Base-by-base conservation (phyloP, 2,888 invertebrate genomes). In the Drosophila stalkeri region DNA sequence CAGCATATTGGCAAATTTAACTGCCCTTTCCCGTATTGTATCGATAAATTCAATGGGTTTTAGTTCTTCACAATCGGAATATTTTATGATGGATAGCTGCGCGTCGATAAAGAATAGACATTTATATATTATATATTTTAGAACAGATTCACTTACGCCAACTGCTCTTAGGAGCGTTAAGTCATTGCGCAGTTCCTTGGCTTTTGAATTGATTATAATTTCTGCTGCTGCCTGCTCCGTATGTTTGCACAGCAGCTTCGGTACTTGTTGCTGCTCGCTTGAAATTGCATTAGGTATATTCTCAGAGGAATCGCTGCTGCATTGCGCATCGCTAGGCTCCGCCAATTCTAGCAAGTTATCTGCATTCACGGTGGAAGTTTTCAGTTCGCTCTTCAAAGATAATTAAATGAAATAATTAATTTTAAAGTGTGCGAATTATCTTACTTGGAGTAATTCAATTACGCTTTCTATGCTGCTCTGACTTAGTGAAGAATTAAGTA, bases 51-150 rank as follows among this genome's bases (percentile, higher is more conserved):
- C 77, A 6, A 77, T 3, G 1, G 64, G 18, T 9, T 81, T 51
- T 0, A n/a, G 27, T 39, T 83, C 76, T 63, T 90, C 90, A 31
- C 51, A 65, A 1, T 41, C 43, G 0, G 67, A n/a, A 35, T 63
- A 14, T 35, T 65, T 64, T 8, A 91, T 63, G 23, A 84, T 72
- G 27, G 72, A 27, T 52, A 91, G 61, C 90, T 91, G 59, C 35
- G 65, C 67, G 18, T 23, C 35, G 11, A 57, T 8, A 7, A 11
- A 27, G 1, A 31, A 4, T 37, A 23, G 2, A 5, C 0, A 8
- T 9, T 20, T 18, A 23, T 23, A 0, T 27, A 16, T 39, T 33
- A 23, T n/a, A n/a, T 27, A 16, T 39, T 33, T 6, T 31, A 18
- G n/a, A 12, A 2, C 12, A 9, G 1, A 18, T 14, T 12, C 9